Base-by-base conservation (phyloP, 1,140 invertebrate genomes). In the Aphaenogaster rudis region DNA sequence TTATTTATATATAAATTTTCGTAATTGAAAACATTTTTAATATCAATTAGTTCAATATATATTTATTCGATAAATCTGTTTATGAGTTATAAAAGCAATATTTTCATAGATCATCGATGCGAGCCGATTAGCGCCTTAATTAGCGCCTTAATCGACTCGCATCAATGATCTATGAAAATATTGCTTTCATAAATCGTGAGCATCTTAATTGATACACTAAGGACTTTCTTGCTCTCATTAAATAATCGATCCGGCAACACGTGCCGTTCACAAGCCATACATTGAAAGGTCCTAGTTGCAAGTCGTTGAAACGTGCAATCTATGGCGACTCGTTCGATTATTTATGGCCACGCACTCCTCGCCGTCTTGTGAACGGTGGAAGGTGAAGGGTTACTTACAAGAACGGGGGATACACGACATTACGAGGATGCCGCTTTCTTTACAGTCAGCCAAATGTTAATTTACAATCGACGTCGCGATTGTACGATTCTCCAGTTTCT, bases 281-380 rank as follows among this genome's bases (percentile, higher is more conserved):
- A 11, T 50, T 5, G 63, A 66, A 67, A 54, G 48, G 48, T 80
- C 48, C 78, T 52, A 66, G 42, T 48, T 33, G 42, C 80, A 39
- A 84, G 57, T 74, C 33, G 71, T 84, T 84, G 69, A 84, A 76
- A 84, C 69, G 80, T 74, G 80, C 80, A 84, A 39, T 63, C 91
- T 92, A 89, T 91, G 91, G 90, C 93, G 92, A 91, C 89, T 93
- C 93, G 93, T 94, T 93, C 91, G 91, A 93, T 94, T 94, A 95
- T 95, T 94, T 94, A 94, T 93, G 93, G 92, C 90, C 89, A 86
- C 85, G 91, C 88, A 90, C 90, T 93, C 89, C 89, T 93, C 88
- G 87, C 88, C 87, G 74, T 88, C 71, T 57, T 13, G 48, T 13
- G 67, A 69, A 59, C 42, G 61, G 33, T 17, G 57, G 54, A 57